Conservation (phyloP, 2,113 vertebrate species). For the Calyptomena viridis region DNA sequence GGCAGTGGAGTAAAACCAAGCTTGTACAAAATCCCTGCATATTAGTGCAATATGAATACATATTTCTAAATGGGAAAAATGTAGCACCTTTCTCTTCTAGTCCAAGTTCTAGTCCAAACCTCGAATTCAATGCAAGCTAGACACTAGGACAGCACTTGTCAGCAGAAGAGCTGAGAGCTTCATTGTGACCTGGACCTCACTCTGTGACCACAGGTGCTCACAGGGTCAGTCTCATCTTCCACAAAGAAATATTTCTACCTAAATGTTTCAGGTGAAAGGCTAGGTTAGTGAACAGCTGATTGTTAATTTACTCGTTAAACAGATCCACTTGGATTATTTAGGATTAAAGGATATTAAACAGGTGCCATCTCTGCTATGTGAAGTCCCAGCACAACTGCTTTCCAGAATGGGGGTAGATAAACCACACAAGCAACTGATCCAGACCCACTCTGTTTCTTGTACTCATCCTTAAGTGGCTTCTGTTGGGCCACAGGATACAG, state of each 20-base stretch:
- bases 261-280: neutral
- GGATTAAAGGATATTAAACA: neutral
- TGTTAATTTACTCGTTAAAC: neutral
- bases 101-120: neutral
- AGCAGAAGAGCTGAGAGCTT: neutral
- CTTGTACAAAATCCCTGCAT: neutral
- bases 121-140: neutral
- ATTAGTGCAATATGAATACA: neutral
- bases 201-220: neutral
- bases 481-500: neutral
- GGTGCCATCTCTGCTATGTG: neutral
- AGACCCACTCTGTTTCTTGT: neutral
- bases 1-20: neutral
- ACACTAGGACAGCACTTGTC: neutral
- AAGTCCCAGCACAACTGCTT: neutral
- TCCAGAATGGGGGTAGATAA: neutral
- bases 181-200: neutral
- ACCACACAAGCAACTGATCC: rapidly evolving
- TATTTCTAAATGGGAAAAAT: neutral
- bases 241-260: neutral
- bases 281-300: neutral
- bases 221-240: neutral
- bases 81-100: neutral
- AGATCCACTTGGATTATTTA: neutral
- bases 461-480: rapidly evolving